A percentile compares a stretch with the other conserved stretches of the same genome.
These are phyloP conservation scores for Haliaeetus leucogaster DNA, from an alignment of 2,113 vertebrate species.

Conservation along the genomic window DNA sequence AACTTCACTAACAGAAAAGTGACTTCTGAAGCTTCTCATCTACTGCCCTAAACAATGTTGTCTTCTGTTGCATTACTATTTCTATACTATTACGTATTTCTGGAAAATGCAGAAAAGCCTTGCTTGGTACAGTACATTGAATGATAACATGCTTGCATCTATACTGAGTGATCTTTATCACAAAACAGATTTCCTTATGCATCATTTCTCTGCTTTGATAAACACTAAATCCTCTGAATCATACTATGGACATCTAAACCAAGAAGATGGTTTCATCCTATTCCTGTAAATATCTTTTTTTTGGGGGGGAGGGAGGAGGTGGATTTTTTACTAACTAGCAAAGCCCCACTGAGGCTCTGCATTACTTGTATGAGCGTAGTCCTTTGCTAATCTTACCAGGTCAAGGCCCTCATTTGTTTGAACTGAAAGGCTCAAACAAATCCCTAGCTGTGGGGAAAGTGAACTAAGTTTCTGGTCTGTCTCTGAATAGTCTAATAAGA, in stretches of 20 bases:
- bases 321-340: not conserved
- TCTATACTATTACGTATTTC: not conserved
- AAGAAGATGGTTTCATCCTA: not conserved
- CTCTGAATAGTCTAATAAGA: not conserved
- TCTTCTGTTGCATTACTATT: not conserved
- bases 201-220: not conserved
- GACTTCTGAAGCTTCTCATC: not conserved
- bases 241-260: not conserved
- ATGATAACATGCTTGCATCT: not conserved
- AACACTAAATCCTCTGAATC: not conserved
- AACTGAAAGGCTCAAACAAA: not conserved
- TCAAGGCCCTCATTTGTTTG: not conserved
- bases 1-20: not conserved
- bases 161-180: not conserved
- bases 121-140: not conserved
- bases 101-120: not conserved
- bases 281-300: not conserved
- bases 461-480: not conserved
- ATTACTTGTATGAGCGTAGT: not conserved
- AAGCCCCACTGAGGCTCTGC: not conserved
- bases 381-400: not conserved
- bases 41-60: not conserved
- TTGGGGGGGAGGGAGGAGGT: not conserved
- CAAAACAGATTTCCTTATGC: not conserved
- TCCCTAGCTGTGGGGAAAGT: not conserved